These are phyloP conservation scores for Diabrotica virgifera DNA, from an alignment of 1,140 invertebrate species.

Conservation along the genomic window DNA sequence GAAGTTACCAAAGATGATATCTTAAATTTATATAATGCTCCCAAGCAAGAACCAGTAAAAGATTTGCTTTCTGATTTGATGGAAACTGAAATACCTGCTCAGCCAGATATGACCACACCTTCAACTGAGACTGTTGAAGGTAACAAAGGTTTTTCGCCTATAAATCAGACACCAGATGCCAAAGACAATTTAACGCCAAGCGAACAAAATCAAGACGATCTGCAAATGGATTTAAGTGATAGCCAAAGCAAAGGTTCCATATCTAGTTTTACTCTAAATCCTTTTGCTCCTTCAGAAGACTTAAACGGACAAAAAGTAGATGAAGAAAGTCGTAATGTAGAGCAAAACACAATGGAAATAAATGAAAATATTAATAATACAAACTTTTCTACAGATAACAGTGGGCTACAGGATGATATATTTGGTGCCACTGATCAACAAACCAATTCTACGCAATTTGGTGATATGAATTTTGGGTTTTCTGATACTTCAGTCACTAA, in stretches of 20 bases:
- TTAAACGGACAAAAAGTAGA: constrained; percentile 8
- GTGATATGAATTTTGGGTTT: too few relatives aligned
- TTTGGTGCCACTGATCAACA: too few relatives aligned
- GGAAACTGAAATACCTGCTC: neutral
- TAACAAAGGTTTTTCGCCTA: constrained; percentile 4
- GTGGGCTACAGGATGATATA: too few relatives aligned
- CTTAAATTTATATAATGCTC: constrained; percentile 62
- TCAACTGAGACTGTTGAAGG: constrained; percentile 4
- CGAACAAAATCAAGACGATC: constrained; percentile 39
- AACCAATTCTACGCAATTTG: too few relatives aligned
- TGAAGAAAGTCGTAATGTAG: constrained; percentile 5
- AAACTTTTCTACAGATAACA: too few relatives aligned
- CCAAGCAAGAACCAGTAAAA: constrained; percentile 48
- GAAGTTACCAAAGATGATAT: constrained; percentile 61
- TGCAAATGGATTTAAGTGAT: constrained; percentile 47
- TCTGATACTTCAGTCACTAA: too few relatives aligned
- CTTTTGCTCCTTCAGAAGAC: constrained; percentile 52
- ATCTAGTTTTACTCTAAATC: constrained; percentile 50
- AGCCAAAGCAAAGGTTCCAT: constrained; percentile 47
- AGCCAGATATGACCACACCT: neutral
- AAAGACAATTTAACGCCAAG: constrained; percentile 41
- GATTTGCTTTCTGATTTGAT: constrained; percentile 43
- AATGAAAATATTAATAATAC: constrained; percentile 15
- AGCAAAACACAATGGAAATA: constrained; percentile 25
- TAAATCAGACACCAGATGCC: constrained; percentile 11